Evolutionary conservation across 2,797 vertebrate species (phyloP), one percentile per base, ranked within the genome.

Genomic region (Gymnothorax javanicus): DNA sequence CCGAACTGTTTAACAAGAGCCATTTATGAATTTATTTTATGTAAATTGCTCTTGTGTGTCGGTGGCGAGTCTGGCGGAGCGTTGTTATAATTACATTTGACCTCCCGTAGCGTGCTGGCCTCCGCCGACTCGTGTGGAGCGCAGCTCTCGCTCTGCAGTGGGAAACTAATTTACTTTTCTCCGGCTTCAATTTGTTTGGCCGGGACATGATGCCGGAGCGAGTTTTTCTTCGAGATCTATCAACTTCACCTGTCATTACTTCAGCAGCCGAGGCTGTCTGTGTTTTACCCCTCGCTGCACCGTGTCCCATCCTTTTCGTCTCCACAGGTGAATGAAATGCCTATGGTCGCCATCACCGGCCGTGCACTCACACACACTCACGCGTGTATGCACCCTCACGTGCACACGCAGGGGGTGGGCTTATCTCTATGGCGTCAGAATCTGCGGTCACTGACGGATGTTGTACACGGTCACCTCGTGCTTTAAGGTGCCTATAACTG

Each of bases 81-180:
- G 90, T 93, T 88, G 91, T 81, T 86, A 90, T 95, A 90, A 95
- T 95, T 94, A 91, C 91, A 88, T 93, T 92, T 94, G 94, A 95
- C 93, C 92, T 88, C 89, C 87, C 87, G 33, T 43, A 43, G 33
- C 91, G 91, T 89, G 91, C 91, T 93, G 91, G 90, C 92, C 91
- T 91, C 92, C 90, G 90, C 92, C 90, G 83, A 92, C 92, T 92
- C 87, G 91, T 89, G 71, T 9, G 86, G 8, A 87, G 87, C 90
- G 81, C 64, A 79, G 84, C 64, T 57, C 87, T 77, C 84, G 75
- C 23, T 3, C 57, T 71, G 81, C 82, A 85, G 83, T 86, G 86
- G 89, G 64, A 89, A 89, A 90, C 92, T 92, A 88, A 94, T 95
- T 94, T 91, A 87, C 89, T 89, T 75, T 84, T 50, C 90, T 87